Conservation (phyloP, 2,113 vertebrate species). For the Bos indicus region DNA sequence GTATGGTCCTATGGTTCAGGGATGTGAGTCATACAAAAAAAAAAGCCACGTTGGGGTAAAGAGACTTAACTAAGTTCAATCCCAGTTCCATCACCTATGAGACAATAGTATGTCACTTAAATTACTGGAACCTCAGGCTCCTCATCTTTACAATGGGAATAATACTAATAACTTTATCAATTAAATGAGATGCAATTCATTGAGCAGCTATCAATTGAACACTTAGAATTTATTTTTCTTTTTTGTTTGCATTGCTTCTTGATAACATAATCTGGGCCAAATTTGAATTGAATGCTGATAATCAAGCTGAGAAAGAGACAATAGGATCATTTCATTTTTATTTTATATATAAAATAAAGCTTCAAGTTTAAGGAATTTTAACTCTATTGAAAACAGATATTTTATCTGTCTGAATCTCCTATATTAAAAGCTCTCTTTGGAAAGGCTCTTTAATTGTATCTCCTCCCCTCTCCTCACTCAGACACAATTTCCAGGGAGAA, state of each 20-base stretch:
- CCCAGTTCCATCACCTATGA: neutral
- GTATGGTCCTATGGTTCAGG: neutral
- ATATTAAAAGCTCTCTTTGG: neutral
- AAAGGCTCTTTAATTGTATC: neutral
- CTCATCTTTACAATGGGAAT: neutral
- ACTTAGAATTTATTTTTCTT: neutral
- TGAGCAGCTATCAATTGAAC: neutral
- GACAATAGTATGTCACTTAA: neutral
- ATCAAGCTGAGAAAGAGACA: neutral
- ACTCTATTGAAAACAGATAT: neutral
- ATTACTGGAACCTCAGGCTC: neutral
- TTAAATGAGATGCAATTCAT: neutral
- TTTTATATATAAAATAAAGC: neutral
- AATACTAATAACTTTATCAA: neutral
- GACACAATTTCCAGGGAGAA: neutral
- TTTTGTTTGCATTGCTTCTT: neutral
- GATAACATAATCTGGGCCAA: neutral
- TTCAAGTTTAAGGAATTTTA: neutral
- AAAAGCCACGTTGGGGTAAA: neutral
- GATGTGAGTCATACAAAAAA: neutral
- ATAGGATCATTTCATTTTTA: neutral
- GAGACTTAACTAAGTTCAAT: neutral
- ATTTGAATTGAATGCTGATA: neutral
- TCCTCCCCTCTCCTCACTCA: too few species aligned
- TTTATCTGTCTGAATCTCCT: neutral